Base-by-base conservation (phyloP, 2,113 vertebrate species). In the Myxocyprinus asiaticus region DNA sequence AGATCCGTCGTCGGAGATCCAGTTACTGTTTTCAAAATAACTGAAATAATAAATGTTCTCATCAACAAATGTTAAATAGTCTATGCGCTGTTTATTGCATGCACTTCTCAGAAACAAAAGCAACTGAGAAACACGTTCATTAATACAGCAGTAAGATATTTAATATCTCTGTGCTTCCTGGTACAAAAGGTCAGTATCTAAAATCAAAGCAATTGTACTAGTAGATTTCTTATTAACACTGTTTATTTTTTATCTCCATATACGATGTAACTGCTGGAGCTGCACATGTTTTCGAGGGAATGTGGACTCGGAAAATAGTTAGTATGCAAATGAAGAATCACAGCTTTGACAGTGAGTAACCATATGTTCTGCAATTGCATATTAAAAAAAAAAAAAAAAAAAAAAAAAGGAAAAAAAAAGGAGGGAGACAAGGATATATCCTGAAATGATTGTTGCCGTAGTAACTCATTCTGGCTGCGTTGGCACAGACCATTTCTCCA, bases 401-500 rank as follows among this genome's bases (percentile, higher is more conserved):
- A 33, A 33, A 33, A 33, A 33, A 33, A 33, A 33, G 8, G 62
- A n/a, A n/a, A n/a, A n/a, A 33, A 33, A 33, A 33, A 33, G 8
- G 62, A 65, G 48, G 64, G 17, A 76, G 62, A 65, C 17, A 33
- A 62, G 62, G 93, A 94, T 94, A 92, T 95, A 95, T 94, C 22
- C 67, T 76, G 68, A 77, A 94, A 94, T 94, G 93, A 94, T 94
- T 96, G 96, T 97, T 97, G 94, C 96, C 95, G 95, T 96, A 96
- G 95, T 94, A 96, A 96, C 96, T 94, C 93, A 56, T 73, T 43
- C 69, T 94, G 93, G 93, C 93, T 94, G 90, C 93, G 93, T 94
- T 94, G 93, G 94, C 94, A 94, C 91, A 94, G 90, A 94, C 93
- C 90, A 94, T 95, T 93, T 94, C 93, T 93, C 93, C 94, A 94